Conservation (phyloP, 2,797 vertebrate species). For the Potorous gilbertii region DNA sequence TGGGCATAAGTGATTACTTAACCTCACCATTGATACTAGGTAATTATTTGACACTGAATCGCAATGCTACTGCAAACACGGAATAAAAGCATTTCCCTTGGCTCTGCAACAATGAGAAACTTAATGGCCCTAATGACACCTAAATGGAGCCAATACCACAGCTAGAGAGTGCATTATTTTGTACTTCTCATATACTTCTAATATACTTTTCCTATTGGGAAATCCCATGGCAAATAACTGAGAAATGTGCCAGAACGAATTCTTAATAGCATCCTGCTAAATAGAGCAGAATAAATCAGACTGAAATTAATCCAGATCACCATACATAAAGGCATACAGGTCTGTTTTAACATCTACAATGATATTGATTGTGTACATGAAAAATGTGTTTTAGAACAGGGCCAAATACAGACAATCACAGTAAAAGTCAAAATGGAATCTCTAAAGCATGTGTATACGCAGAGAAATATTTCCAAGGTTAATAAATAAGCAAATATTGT, state of each 20-base stretch:
- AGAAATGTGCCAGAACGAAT: background rate
- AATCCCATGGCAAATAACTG: background rate
- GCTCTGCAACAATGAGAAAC: background rate
- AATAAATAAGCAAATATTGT: constrained; percentile 13
- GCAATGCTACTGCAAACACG: background rate
- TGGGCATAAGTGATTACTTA: background rate
- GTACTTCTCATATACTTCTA: too few species aligned
- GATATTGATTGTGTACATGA: background rate
- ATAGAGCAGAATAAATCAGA: background rate
- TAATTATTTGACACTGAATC: background rate
- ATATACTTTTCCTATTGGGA: too few species aligned
- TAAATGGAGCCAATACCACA: accelerated
- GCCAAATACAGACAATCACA: constrained; percentile 29
- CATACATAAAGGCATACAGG: background rate
- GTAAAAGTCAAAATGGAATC: constrained; percentile 1
- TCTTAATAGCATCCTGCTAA: background rate
- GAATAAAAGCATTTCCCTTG: background rate
- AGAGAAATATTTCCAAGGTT: too few species aligned
- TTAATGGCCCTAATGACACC: background rate
- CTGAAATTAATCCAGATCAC: background rate
- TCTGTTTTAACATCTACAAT: background rate
- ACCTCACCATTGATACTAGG: background rate
- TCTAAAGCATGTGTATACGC: constrained; percentile 44
- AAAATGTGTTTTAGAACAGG: constrained; percentile 27
- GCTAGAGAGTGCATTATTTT: background rate